phyloP scores from a whole-genome alignment of 2,888 invertebrate genomes.

The Rugalucina vietnamica region DNA sequence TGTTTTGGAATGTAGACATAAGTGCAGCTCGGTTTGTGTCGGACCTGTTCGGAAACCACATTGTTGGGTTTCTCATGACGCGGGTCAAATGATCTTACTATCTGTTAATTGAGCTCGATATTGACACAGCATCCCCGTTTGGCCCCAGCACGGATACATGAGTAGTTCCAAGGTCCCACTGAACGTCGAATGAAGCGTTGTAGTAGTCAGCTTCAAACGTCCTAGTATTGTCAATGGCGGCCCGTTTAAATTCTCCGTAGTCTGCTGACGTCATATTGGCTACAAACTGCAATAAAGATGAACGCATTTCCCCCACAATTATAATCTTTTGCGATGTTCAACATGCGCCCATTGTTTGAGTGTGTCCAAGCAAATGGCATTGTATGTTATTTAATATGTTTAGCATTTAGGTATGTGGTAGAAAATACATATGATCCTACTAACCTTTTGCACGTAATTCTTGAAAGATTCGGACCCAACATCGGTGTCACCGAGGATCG shows the following conservation, averaged over 20 bases:
- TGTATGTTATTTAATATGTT: no score
- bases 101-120: conserved; percentile 95
- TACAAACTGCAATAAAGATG: conserved; percentile 65
- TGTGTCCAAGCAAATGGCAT: no score
- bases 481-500: conserved; percentile 92
- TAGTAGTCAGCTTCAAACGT: conserved; percentile 73
- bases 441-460: conserved; percentile 32
- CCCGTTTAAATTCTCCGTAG: conserved; percentile 66
- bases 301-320: no score
- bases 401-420: no score
- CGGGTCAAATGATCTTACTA: conserved; percentile 89
- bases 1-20: no score
- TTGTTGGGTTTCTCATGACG: no score
- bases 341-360: no score
- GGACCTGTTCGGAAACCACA: no score
- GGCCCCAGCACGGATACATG: conserved; percentile 93
- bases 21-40: no score
- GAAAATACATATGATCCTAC: no score
- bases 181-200: conserved; percentile 83
- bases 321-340: no score
- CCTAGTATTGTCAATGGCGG: conserved; percentile 66
- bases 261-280: conserved; percentile 69
- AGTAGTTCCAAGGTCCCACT: conserved; percentile 91
- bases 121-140: conserved; percentile 95
- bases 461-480: conserved; percentile 84